A percentile compares a stretch with the other conserved stretches of the same genome.
Evolutionary conservation across 2,113 vertebrate species (phyloP).

Genomic region (Phaethon lepturus): DNA sequence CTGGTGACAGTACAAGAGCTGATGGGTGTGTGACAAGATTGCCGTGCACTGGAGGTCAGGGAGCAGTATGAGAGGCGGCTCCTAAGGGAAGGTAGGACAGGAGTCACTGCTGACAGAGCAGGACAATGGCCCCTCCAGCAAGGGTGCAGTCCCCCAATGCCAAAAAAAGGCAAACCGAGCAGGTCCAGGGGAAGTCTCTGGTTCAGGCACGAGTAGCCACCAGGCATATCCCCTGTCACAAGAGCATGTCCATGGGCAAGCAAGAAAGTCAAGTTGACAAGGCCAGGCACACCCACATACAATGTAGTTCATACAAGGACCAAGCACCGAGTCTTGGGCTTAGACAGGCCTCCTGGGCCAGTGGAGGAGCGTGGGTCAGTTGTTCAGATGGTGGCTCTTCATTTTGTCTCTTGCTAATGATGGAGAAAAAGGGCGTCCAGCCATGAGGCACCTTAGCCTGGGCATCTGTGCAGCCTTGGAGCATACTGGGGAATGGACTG

Average conservation of each 20-base stretch:
- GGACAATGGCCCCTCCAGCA: not conserved
- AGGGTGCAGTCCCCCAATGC: not conserved
- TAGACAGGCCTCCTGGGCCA: not conserved
- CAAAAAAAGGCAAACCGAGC: not conserved
- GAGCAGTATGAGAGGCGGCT: not conserved
- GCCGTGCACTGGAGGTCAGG: not conserved
- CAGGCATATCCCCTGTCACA: accelerated
- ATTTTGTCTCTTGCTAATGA: not conserved
- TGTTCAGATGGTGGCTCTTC: not conserved
- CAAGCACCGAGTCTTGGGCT: not conserved
- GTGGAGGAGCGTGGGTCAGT: not conserved
- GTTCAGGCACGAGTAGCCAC: not conserved
- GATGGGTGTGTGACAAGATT: not conserved
- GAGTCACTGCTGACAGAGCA: not conserved
- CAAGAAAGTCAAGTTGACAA: not conserved
- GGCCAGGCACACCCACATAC: not conserved
- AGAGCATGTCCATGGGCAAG: not conserved
- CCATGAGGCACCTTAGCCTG: not conserved
- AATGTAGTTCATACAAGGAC: not conserved
- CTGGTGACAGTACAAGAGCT: not conserved
- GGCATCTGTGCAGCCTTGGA: not conserved
- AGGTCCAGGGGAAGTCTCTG: not conserved
- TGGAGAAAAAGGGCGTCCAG: not conserved
- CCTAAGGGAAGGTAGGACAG: not conserved
- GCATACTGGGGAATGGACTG: not conserved